Conservation (phyloP, 2,113 vertebrate species). For the Oreochromis spilurus region DNA sequence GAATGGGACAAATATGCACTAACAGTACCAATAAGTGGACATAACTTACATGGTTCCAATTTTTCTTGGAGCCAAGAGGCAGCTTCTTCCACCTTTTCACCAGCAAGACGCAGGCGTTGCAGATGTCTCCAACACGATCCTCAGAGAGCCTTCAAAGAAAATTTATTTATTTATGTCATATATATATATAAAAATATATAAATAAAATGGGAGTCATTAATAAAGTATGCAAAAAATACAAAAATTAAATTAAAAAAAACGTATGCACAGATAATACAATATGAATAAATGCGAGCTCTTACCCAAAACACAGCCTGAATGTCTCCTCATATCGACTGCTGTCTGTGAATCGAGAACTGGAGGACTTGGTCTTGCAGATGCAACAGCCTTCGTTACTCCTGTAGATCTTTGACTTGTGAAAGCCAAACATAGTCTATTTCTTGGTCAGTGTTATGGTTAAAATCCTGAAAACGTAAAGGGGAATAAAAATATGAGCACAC, state of each 20-base stretch:
- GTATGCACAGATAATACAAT: not conserved
- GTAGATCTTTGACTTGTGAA: slow-evolving; percentile 82
- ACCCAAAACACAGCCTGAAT: slow-evolving; percentile 80
- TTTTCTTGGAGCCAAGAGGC: slow-evolving; percentile 77
- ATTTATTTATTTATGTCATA: too few relatives aligned
- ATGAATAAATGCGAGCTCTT: not conserved
- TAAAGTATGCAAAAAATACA: not conserved
- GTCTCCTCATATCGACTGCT: slow-evolving; percentile 79
- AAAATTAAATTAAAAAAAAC: not conserved
- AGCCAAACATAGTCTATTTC: slow-evolving; percentile 74
- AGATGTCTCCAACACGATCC: slow-evolving; percentile 78
- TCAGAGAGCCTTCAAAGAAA: slow-evolving; percentile 66
- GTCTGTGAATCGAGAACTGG: slow-evolving; percentile 81
- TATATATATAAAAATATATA: not conserved
- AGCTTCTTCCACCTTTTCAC: slow-evolving; percentile 82
- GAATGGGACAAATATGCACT: not conserved
- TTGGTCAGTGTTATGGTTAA: not conserved
- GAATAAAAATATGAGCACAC: not conserved
- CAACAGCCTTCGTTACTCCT: slow-evolving; percentile 80
- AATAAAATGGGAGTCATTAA: not conserved
- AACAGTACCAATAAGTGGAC: not conserved
- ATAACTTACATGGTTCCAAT: slow-evolving; percentile 78
- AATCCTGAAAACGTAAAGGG: slow-evolving; percentile 15
- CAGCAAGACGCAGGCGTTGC: slow-evolving; percentile 78
- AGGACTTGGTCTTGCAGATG: slow-evolving; percentile 83